Base-by-base conservation (phyloP, 2,113 vertebrate species). In the Catagonus wagneri region DNA sequence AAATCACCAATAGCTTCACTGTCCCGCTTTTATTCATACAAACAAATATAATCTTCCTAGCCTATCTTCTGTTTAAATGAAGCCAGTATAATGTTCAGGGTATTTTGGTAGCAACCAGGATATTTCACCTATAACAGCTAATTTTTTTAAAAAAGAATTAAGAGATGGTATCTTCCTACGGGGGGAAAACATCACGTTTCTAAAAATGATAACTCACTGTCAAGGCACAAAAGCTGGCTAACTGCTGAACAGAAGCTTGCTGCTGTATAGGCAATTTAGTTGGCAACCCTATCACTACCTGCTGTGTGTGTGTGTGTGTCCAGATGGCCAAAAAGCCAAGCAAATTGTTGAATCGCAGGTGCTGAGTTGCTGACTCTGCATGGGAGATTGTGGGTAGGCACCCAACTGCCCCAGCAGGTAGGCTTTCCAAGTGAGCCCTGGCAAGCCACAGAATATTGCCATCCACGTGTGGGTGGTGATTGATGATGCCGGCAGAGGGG, bases 291-390 rank as follows among this genome's bases (percentile, higher is more conserved):
- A 7, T 52, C 27, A 54, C 84, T 66, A 23, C 81, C 44, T 72
- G n/a, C 84, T 86, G 50, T 86, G 50, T 71, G 84, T 76, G 66
- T 79, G 20, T 90, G 93, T 94, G 74, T 90, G 36, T 96, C 88
- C 88, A 96, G 80, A 90, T 96, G 88, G 88, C 50, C 34, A 86
- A 80, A 86, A 88, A 61, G 27, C 74, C 36, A 29, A 63, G 36
- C 44, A 89, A 89, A 68, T 81, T 36, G 39, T 94, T 81, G 44
- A 93, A 39, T 86, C 68, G 54, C 78, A 92, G 68, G 74, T 12
- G 9, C 4, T 95, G 78, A 93, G 63, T 65, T 95, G 87, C 75
- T 90, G 92, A 96, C 92, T 95, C 56, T 96, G 69, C 83, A 52
- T 50, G 58, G 60, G 65, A 88, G 56, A 68, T 15, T 90, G 80